Conservation (phyloP, 2,113 vertebrate genomes). For the Columba janthina region DNA sequence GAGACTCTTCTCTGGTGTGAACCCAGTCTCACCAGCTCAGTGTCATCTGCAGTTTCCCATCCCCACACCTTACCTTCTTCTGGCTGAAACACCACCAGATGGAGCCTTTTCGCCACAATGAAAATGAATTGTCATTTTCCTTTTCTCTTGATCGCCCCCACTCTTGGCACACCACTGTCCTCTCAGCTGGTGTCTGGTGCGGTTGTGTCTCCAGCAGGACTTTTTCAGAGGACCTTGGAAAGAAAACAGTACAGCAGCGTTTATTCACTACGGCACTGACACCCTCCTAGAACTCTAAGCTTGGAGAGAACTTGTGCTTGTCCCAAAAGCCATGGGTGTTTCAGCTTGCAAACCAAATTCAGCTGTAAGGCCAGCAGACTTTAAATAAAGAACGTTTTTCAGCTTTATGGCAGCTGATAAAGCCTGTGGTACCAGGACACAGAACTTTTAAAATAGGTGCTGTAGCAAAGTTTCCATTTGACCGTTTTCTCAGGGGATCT, state of each 20-base stretch:
- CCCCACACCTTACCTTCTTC: neutral
- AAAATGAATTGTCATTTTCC: neutral
- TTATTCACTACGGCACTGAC: neutral
- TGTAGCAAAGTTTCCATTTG: neutral
- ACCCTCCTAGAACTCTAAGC: neutral
- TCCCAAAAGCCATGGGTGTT: neutral
- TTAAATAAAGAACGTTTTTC: neutral
- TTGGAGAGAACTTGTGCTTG: neutral
- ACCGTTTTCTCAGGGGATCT: slow-evolving; percentile 40
- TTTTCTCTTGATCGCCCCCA: neutral
- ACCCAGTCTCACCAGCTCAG: neutral
- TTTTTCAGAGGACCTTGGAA: neutral
- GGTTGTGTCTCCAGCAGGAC: neutral
- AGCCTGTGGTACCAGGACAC: neutral
- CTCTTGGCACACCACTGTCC: accelerated
- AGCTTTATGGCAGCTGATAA: neutral
- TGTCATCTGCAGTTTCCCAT: neutral
- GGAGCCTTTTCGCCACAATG: slow-evolving; percentile 11
- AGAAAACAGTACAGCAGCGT: neutral
- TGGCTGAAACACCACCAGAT: slow-evolving; percentile 27
- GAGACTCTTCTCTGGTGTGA: neutral
- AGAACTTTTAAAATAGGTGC: neutral
- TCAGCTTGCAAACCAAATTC: neutral
- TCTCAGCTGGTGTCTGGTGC: neutral
- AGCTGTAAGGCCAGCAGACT: neutral